Base-by-base conservation (phyloP, 2,797 vertebrate species). In the Pogoniulus pusillus region DNA sequence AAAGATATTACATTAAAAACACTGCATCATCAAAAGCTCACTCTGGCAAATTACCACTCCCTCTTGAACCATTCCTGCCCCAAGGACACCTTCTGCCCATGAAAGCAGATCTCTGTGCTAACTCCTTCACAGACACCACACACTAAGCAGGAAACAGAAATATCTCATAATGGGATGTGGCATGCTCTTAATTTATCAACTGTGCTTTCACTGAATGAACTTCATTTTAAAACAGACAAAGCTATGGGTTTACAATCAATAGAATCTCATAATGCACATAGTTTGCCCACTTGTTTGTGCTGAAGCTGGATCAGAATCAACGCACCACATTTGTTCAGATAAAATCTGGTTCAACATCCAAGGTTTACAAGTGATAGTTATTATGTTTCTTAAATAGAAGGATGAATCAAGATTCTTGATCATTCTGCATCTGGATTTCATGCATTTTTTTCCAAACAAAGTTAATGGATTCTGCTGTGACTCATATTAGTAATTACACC, bases 1-100 rank as follows among this genome's bases (percentile, higher is more conserved):
- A 92, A 93, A 62, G 24, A 75, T 73, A 73, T 59, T 79, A 71
- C 8, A 15, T 81, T 93, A 95, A 95, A 91, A 93, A 82, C 66
- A 75, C 73, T 75, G 54, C 35, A 63, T 75, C 71, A 74, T 85
- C 75, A 80, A 79, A 87, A 82, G 58, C 34, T 84, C 18, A n/a
- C 43, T 17, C 15, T 39, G 66, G 63, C 32, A 92, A 57, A 43
- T 53, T 47, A 62, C 12, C 23, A 13, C 30, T 59, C 43, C 18
- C 10, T 16, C 35, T 71, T 62, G 63, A 81, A 69, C 43, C 30
- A 16, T 11, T 72, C 77, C 83, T 68, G 63, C 66, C 62, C 57
- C 84, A 87, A 85, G 72, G 63, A 95, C 75, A 63, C 35, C 16
- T 77, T 68, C 68, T 59, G 19, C 30, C 55, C 34, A 2, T 3